Evolutionary conservation across 2,797 vertebrate genomes (phyloP), one percentile per base, ranked within the genome.

Genomic region (Sylvia borin): DNA sequence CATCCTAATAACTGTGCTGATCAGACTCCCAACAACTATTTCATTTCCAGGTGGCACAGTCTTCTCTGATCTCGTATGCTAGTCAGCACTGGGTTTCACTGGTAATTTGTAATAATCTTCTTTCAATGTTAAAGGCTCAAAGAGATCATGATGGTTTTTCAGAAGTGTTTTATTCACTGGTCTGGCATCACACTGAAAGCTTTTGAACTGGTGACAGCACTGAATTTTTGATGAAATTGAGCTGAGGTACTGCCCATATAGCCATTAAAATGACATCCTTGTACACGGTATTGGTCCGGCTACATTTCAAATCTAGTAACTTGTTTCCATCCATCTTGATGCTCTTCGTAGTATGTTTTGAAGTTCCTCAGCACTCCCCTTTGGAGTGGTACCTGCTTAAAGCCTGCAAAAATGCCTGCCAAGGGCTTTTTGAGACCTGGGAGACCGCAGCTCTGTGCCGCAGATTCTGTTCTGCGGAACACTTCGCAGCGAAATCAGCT

Each of bases 381-480:
- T 84, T 64, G n/a, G 70, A 48, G 14, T 3, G 27, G 20, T 90
- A 70, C 20, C 17, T 40, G 8, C 1, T 1, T 62, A 62, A 78
- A 86, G 51, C 73, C 62, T 57, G 62, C 40, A 84, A 8, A 8
- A 78, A 88, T 61, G 62, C 60, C 85, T 73, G 55, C 53, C 19
- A 16, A 81, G 62, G 29, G 70, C 55, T 88, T 78, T 76, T 38
- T 38, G 54, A 64, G 70, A 51, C 40, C 17, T 25, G 9, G 27
- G 58, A 84, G 70, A 15, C 36, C 7, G 20, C 38, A 7, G 11
- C 84, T 83, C 12, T 0, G 1, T 0, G 2, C 66, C 1, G 50
- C 62, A 15, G 43, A 6, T 54, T 62, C 47, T 38, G 34, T 26
- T 51, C 27, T 53, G 79, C 2, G 0, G 22, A 48, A 38, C 13